Evolutionary conservation across 2,888 invertebrate genomes (phyloP), one percentile per base, ranked within the genome.

Genomic region (Hoplodrina blanda): DNA sequence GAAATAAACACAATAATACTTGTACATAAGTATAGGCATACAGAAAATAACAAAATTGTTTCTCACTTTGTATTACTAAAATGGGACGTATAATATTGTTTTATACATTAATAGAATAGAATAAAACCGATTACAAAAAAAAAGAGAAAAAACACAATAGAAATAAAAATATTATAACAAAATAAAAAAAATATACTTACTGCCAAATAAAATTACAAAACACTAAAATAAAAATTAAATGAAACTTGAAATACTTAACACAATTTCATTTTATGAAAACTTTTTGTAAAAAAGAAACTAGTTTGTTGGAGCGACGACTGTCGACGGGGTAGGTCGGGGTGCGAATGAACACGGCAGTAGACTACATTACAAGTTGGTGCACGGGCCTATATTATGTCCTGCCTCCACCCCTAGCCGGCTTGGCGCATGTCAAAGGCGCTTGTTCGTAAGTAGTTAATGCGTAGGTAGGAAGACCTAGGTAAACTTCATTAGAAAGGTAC

Each of bases 261-360:
- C 77, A 55, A 52, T n/a, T 49, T 46, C 6, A n/a, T 11, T 52
- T 46, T 19, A 15, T 41, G 17, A 52, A 61, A 76, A 69, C 54
- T 54, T 37, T 62, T 52, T 52, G 3, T 8, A 17, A 52, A 70
- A 68, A 73, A 77, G 76, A 62, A 78, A 69, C 61, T 66, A 65
- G 65, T 50, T 55, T 52, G 10, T 61, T 33, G 15, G 41, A 61
- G 67, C 64, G 77, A 93, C 93, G 93, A 92, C 89, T 84, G 80
- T 77, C 50, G 91, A 73, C 91, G 81, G 84, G 87, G 85, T 88
- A 81, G 79, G 85, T 84, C 83, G 85, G 91, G 90, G 89, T 90
- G 89, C 88, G 91, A 95, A 87, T 95, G 95, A 88, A 74, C 82
- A 86, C 80, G 80, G 76, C 73, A 71, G 84, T 81, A 87, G 88